Evolutionary conservation across 2,113 vertebrate species (phyloP).

Genomic region (Festucalex cinctus): DNA sequence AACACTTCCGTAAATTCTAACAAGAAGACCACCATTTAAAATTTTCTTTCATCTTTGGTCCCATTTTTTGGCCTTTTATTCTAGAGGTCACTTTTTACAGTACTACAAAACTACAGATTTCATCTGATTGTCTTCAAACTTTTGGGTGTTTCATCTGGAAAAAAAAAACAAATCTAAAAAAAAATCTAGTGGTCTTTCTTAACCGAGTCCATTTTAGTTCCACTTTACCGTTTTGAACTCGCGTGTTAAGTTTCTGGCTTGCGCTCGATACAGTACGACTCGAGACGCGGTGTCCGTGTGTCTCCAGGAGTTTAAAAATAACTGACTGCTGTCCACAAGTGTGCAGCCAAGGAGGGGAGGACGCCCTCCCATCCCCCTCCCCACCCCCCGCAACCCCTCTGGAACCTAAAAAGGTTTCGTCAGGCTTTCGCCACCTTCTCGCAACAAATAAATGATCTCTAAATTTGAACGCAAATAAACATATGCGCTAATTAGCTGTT

Average conservation of each 20-base stretch:
- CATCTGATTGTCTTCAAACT: no score
- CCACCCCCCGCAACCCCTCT: constrained; percentile 12
- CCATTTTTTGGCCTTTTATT: no score
- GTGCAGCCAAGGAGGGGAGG: constrained; percentile 45
- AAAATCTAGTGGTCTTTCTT: not conserved
- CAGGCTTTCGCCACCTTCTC: constrained; percentile 13
- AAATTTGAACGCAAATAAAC: not conserved
- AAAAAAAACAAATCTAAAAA: not conserved
- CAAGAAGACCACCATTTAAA: no score
- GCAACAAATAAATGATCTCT: constrained; percentile 9
- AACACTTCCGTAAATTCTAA: no score
- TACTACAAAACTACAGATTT: no score
- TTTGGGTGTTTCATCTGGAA: no score
- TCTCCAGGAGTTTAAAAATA: constrained; percentile 70
- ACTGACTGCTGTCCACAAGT: constrained; percentile 49
- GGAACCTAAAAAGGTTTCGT: constrained; percentile 72
- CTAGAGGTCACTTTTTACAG: no score
- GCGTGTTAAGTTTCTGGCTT: constrained; percentile 36
- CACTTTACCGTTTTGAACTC: constrained; percentile 9
- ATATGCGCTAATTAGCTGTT: not conserved
- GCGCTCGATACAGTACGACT: constrained; percentile 49
- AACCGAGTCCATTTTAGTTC: not conserved
- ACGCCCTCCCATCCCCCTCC: constrained; percentile 22
- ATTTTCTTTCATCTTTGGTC: no score
- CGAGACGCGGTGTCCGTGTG: constrained; percentile 42